Base-by-base conservation (phyloP, 1,140 invertebrate species). In the Copidosoma floridanum region DNA sequence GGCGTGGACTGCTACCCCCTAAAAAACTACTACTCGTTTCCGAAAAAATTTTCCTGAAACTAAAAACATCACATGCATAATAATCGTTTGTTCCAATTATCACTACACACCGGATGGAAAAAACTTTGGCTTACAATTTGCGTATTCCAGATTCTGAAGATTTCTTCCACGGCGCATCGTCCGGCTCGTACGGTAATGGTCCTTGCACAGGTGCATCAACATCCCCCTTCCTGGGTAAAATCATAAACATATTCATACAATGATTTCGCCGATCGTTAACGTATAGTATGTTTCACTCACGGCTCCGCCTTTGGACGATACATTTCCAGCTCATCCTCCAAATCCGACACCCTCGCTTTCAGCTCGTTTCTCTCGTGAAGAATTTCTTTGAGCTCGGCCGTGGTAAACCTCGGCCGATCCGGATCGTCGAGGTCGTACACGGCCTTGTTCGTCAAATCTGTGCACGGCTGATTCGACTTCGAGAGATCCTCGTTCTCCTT, bases 161-260 rank as follows among this genome's bases (percentile, higher is more conserved):
- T 69, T 88, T 87, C 75, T 92, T 93, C 91, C 90, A 94, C 0
- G 92, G 88, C 63, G 97, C 97, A 80, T 99, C 95, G 68, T 95
- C 92, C 14, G 96, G 96, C 78, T 99, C 96, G 58, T 88, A 90
- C 52, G 95, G 95, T 65, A 98, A 85, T 23, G 96, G 96, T 14
- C 96, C 96, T 81, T 98, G 94, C 2, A 98, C 95, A 21, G 93
- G 91, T 27, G 89, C 86, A 70, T 95, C 93, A 50, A 88, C 87
- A 29, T 86, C 82, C 16, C 78, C 73, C 38, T 38, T 29, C 12
- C 10, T 4, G n/a, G 12, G 2, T 24, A 24, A n/a, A 38, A 14
- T 37, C 20, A 32, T 11, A 18, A 3, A 38, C 8, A 12, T 38
- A 6, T 51, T 52, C 50, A 29, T 47, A 21, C 35, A 53, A 27